Evolutionary conservation across 2,888 invertebrate genomes (phyloP).

Genomic region (Amphipoea lucens): DNA sequence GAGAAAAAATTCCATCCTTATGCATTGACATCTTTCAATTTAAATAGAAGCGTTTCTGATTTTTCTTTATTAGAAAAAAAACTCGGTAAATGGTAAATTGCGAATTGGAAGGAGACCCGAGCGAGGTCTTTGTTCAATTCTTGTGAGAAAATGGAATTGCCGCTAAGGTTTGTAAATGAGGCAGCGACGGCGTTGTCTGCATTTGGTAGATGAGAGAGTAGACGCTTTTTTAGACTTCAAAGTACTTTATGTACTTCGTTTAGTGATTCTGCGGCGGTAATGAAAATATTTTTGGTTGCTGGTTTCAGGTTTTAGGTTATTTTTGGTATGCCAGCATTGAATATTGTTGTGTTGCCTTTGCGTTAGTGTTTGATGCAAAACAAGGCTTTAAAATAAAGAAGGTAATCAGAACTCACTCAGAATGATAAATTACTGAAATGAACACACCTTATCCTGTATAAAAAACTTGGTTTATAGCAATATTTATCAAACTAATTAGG

Average conservation of each 20-base stretch:
- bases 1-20: constrained; percentile 51
- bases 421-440: background rate
- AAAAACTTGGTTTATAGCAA: background rate
- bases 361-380: background rate
- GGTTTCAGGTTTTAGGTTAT: background rate
- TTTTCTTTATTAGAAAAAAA: constrained; percentile 63
- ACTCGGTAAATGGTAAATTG: constrained; percentile 65
- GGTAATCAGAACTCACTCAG: background rate
- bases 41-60: constrained; percentile 57
- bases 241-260: constrained; percentile 32
- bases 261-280: constrained; percentile 4
- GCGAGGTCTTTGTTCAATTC: constrained; percentile 65
- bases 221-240: constrained; percentile 53
- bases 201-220: constrained; percentile 42
- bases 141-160: constrained; percentile 69
- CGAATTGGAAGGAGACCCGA: constrained; percentile 65
- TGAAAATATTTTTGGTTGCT: background rate
- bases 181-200: constrained; percentile 58
- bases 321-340: background rate
- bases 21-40: constrained; percentile 69
- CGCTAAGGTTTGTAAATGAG: constrained; percentile 68
- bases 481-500: too few relatives aligned
- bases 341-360: too few relatives aligned
- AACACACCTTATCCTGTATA: background rate
- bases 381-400: background rate